Evolutionary conservation across 2,888 invertebrate species (phyloP).

Genomic region (Lasiommata megera): DNA sequence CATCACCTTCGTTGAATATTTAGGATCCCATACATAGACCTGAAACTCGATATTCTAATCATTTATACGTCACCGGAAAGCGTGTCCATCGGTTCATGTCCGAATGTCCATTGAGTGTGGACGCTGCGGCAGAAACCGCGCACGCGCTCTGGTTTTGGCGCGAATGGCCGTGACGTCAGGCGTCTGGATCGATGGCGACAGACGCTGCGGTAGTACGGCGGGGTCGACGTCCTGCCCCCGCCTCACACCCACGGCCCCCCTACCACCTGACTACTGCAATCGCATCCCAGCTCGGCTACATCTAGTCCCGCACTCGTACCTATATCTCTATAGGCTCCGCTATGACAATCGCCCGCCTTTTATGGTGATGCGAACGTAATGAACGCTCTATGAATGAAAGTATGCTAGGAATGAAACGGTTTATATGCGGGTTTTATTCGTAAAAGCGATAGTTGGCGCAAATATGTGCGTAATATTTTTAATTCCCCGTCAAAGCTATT

Average conservation of each 20-base stretch:
- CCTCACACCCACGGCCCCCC: conserved; percentile 46
- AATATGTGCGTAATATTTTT: conserved; percentile 9
- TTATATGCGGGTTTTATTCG: conserved; percentile 45
- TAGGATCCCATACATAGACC: background rate
- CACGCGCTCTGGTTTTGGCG: conserved; percentile 80
- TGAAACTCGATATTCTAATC: too few relatives aligned
- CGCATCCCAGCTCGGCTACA: conserved; percentile 66
- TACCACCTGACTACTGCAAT: conserved; percentile 75
- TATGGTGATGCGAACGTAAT: conserved; percentile 65
- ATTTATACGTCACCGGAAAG: conserved; percentile 35
- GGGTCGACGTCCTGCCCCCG: conserved; percentile 74
- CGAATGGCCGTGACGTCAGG: conserved; percentile 80
- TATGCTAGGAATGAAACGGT: conserved; percentile 49
- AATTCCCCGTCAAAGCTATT: conserved; percentile 4
- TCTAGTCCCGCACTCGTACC: conserved; percentile 52
- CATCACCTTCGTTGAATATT: background rate
- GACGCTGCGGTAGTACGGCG: conserved; percentile 81
- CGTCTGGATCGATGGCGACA: conserved; percentile 81
- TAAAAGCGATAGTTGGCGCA: conserved; percentile 11
- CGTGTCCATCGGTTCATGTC: conserved; percentile 70
- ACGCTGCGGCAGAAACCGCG: conserved; percentile 74
- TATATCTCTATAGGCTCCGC: conserved; percentile 51
- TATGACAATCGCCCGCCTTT: conserved; percentile 64
- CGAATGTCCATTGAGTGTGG: conserved; percentile 74
- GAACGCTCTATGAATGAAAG: conserved; percentile 63